Evolutionary conservation across 2,113 vertebrate genomes (phyloP).

Genomic region (Hyperopisus bebe): DNA sequence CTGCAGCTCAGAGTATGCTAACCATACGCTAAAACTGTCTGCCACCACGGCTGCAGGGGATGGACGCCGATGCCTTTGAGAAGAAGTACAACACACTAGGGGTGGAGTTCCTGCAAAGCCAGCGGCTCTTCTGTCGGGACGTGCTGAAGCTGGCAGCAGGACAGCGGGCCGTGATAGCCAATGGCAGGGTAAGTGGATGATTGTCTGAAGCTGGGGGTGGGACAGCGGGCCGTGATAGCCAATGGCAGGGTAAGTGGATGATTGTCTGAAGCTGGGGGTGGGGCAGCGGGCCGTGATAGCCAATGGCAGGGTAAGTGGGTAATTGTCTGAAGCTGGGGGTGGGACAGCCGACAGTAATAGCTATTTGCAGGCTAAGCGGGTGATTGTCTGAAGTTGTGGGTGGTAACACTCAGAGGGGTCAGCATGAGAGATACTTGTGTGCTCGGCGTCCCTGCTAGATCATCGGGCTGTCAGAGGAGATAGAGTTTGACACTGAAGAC

Average conservation of each 20-base stretch:
- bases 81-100: conserved; percentile 91
- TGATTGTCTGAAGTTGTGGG: neutral
- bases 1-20: neutral
- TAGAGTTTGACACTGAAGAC: conserved; percentile 75
- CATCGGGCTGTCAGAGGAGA: conserved; percentile 71
- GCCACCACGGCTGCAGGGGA: conserved; percentile 62
- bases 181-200: conserved; percentile 77
- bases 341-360: no score
- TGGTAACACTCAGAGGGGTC: neutral
- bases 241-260: conserved; percentile 81
- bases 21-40: neutral
- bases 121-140: conserved; percentile 79
- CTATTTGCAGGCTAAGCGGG: conserved; percentile 84
- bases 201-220: neutral
- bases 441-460: conserved; percentile 57
- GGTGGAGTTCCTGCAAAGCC: conserved; percentile 76
- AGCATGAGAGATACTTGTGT: neutral
- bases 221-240: conserved; percentile 13
- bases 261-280: conserved; percentile 67
- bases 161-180: conserved; percentile 76
- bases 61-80: conserved; percentile 78
- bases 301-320: conserved; percentile 83
- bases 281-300: conserved; percentile 77
- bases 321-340: neutral
- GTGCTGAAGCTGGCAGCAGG: conserved; percentile 78